These are phyloP conservation scores for Halocynthia aurantium DNA, from an alignment of 23 tunicate genomes.

Conservation along the genomic window DNA sequence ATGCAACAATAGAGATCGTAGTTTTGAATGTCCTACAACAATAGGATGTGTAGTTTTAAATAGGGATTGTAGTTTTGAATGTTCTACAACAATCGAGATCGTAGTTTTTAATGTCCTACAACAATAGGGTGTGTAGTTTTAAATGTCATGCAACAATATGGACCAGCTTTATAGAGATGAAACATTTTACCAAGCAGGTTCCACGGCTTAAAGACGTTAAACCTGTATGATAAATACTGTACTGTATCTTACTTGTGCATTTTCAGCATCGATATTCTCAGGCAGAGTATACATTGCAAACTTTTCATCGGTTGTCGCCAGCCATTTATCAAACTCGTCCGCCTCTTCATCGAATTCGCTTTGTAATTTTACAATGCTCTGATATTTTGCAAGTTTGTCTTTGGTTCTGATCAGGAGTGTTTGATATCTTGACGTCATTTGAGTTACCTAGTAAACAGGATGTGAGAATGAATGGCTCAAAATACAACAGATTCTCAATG, in stretches of 20 bases:
- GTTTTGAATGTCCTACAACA: too few relatives aligned
- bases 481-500: neutral
- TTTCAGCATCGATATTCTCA: slow-evolving; percentile 36
- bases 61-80: too few relatives aligned
- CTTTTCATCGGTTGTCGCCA: slow-evolving; percentile 39
- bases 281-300: slow-evolving; percentile 36
- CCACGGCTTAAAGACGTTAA: too few relatives aligned
- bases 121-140: too few relatives aligned
- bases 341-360: slow-evolving; percentile 38
- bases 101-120: too few relatives aligned
- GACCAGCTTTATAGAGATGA: too few relatives aligned
- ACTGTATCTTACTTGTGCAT: slow-evolving; percentile 41
- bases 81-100: too few relatives aligned
- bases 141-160: too few relatives aligned
- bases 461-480: neutral
- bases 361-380: slow-evolving; percentile 43
- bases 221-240: too few relatives aligned
- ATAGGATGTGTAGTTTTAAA: too few relatives aligned
- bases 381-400: slow-evolving; percentile 31
- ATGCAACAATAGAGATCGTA: too few relatives aligned
- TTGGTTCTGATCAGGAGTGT: slow-evolving; percentile 42
- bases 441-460: slow-evolving; percentile 42
- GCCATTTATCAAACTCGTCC: slow-evolving; percentile 68
- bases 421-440: slow-evolving; percentile 66
- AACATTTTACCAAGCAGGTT: too few relatives aligned